Base-by-base conservation (phyloP, 2,797 vertebrate genomes). In the Salarias fasciatus region DNA sequence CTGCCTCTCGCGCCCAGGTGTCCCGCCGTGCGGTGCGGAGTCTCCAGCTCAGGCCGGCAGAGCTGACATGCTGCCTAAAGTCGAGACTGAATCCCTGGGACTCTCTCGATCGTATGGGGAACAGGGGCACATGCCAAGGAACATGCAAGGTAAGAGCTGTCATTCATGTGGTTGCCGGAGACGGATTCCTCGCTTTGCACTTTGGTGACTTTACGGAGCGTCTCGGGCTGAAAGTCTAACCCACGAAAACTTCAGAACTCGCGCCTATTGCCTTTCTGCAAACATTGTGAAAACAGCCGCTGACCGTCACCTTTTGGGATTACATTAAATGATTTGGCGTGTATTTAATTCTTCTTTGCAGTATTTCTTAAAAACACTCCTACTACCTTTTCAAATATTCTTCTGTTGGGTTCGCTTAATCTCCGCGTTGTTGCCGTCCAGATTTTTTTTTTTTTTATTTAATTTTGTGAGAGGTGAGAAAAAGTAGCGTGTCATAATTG, bases 61-160 rank as follows among this genome's bases (percentile, higher is more conserved):
- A 91, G 95, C 94, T 92, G 97, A 93, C 95, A 99, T 99, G 97
- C 96, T 99, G 88, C 97, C 97, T 85, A 99, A 98, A 96, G 94
- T 95, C 94, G 96, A 99, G 91, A 94, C 95, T 83, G 97, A 98
- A 92, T 94, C 95, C 79, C 88, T 95, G 86, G 96, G 95, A 94
- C 93, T 97, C 90, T 88, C 94, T 91, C 94, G 96, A 85, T 94
- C 96, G 94, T 95, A 98, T 96, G 97, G 96, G 82, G 97, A 96
- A 89, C 96, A 95, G 84, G 94, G 96, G 78, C 97, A 94, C 90
- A 95, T 96, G 96, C 95, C 96, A 85, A 94, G 95, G 90, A 97
- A 94, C 87, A 96, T 98, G 95, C 97, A 98, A 95, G 97, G 97
- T 99, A 95, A 94, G 95, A 76, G 0, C 3, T 35, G 43, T 8